Evolutionary conservation across 2,888 invertebrate species (phyloP).

Genomic region (Candidula unifasciata): DNA sequence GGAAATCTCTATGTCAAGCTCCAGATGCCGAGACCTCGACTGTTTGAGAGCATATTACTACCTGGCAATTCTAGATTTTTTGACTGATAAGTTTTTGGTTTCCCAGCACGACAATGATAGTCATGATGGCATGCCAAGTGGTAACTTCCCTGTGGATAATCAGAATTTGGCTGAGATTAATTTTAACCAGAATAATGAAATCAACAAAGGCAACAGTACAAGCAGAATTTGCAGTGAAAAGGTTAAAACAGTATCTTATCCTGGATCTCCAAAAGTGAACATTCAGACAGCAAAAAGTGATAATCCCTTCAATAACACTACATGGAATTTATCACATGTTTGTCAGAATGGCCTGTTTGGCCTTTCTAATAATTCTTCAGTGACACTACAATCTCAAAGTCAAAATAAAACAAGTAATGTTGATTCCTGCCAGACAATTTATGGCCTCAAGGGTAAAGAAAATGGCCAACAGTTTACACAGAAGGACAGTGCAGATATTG

Average conservation of each 20-base stretch:
- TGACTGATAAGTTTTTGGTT: conserved; percentile 54
- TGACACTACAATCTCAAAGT: background rate
- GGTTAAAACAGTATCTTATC: background rate
- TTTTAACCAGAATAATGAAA: background rate
- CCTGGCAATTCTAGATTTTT: conserved; percentile 64
- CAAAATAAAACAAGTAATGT: background rate
- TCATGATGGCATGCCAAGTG: conserved; percentile 36
- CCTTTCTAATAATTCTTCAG: background rate
- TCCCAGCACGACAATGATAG: conserved; percentile 39
- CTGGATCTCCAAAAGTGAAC: background rate
- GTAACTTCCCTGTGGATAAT: background rate
- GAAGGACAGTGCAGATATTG: background rate
- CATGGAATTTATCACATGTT: background rate
- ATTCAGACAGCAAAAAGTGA: background rate
- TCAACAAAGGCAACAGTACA: background rate
- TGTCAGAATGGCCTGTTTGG: background rate
- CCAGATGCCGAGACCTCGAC: conserved; percentile 69
- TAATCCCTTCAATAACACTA: background rate
- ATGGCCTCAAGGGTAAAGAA: background rate
- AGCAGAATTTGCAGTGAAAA: background rate
- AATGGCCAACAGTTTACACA: background rate
- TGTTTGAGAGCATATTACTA: conserved; percentile 72
- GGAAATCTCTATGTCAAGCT: conserved; percentile 62
- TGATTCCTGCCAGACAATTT: background rate
- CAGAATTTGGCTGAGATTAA: too few relatives aligned